Conservation (phyloP, 1,140 invertebrate genomes). For the Eupeodes corollae region DNA sequence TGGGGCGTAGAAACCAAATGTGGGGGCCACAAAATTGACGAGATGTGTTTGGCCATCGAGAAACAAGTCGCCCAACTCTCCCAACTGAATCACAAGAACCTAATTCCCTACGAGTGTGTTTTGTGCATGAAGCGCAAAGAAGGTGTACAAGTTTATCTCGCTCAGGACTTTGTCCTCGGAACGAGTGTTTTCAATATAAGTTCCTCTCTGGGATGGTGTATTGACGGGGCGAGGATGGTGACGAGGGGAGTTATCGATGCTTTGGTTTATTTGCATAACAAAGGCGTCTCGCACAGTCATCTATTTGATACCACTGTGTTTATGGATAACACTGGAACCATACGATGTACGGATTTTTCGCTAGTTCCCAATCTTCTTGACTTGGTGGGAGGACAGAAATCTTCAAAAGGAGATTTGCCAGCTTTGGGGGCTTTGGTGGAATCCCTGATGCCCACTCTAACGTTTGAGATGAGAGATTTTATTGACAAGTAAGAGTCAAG, state of each 20-base stretch:
- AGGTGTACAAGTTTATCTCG: conserved; percentile 45
- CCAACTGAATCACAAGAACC: conserved; percentile 56
- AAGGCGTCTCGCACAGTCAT: conserved; percentile 68
- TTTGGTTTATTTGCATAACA: conserved; percentile 59
- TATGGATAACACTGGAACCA: conserved; percentile 43
- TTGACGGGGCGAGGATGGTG: conserved; percentile 38
- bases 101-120: conserved; percentile 61
- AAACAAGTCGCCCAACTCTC: conserved; percentile 57
- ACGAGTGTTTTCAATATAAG: conserved; percentile 31
- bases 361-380: conserved; percentile 42
- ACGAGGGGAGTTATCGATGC: conserved; percentile 52
- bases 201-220: conserved; percentile 30
- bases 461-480: conserved; percentile 56
- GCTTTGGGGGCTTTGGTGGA: conserved; percentile 29
- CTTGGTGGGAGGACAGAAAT: conserved; percentile 33
- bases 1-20: conserved; percentile 26
- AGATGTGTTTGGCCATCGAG: conserved; percentile 48
- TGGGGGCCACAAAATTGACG: conserved; percentile 27
- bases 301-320: conserved; percentile 54
- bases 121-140: conserved; percentile 49
- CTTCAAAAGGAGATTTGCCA: conserved; percentile 24
- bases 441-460: conserved; percentile 34
- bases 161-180: conserved; percentile 55
- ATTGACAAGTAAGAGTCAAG: conserved; percentile 43
- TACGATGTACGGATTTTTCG: conserved; percentile 59